Evolutionary conservation across 1,140 invertebrate genomes (phyloP), one percentile per base, ranked within the genome.

Genomic region (Globodera rostochiensis): DNA sequence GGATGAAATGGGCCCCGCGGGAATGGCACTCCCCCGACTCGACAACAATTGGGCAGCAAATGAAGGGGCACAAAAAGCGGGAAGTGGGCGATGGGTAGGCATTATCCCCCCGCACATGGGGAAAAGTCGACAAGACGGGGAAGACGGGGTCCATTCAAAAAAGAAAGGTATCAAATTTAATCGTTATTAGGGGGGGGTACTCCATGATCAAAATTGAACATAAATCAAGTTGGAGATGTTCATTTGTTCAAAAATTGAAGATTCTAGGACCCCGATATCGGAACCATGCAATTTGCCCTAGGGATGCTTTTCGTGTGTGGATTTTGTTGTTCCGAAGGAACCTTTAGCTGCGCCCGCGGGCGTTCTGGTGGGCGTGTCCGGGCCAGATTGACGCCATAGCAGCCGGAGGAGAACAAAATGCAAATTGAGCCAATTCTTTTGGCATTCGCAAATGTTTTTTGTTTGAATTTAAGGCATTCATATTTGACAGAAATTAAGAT

Each of bases 341-440:
- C 50, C 11, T 53, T 53, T 13, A 53, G 50, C 50, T 53, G 57
- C 57, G 57, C 50, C 50, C 50, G 7, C 50, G 50, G 50, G 50
- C 50, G 50, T 53, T 53, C 50, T 53, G 50, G 7, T 53, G 50
- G 50, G 7, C 11, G 50, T 7, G 50, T 11, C 57, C 11, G 57
- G 57, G 57, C 57, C 13, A 19, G 13, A 64, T 19, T 64, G 57
- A 64, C 53, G 53, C 5, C 57, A 64, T 13, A 13, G 57, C 13
- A 6, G 36, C n/a, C 21, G 46, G 46, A 13, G n/a, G 69, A 36
- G 36, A 71, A 19, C 8, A 36, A 25, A 71, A 71, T 71, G 69
- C 69, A 71, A 71, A 71, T 71, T 71, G 69, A 45, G 69, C 69
- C 69, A 36, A 71, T 71, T 71, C 69, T 71, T 71, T 47, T 64